Evolutionary conservation across 2,797 vertebrate genomes (phyloP), one percentile per base, ranked within the genome.

Genomic region (Nasua narica): DNA sequence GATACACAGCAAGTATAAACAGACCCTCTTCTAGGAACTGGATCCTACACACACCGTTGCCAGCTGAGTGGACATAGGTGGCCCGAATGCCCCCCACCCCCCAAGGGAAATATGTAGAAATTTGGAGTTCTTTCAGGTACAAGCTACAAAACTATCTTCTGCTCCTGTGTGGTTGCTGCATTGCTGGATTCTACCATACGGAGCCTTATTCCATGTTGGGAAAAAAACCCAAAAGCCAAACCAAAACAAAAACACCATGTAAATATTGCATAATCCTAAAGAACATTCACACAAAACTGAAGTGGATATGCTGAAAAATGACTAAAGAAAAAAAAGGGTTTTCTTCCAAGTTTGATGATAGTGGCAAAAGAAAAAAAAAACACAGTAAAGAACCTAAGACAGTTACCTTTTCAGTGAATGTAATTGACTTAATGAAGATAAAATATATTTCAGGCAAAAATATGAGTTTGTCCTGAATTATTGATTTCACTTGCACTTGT

Each of bases 361-460:
- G 21, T 62, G 46, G 67, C 46, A 70, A 70, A 37, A 85, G 25
- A 23, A 58, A 81, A 67, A 35, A 1, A 89, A 40, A 72, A 3
- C 14, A 27, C 43, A 87, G 7, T 74, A 37, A 85, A 87, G 79
- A 91, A 60, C 5, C 56, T 67, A 84, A 52, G 50, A 69, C 21
- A 92, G 32, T 29, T 81, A 60, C 7, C 62, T 48, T 90, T 87
- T 90, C 65, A 82, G 62, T 23, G 48, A 77, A 12, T 56, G 1
- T 62, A 82, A 94, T 1, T 48, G 82, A 74, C 10, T 37, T 96
- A 77, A 96, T 87, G 58, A 95, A 94, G 74, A 97, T 65, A 91
- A 95, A 92, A 54, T 23, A 13, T 58, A 90, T 87, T 92, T 95
- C 46, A 87, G 76, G 90, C 14, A 87, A 85, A 70, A 95, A 81